Evolutionary conservation across 37 sponge, comb jelly and placozoan species (phyloP), one percentile per base, ranked within the genome.

Genomic region (Oopsacas minuta): DNA sequence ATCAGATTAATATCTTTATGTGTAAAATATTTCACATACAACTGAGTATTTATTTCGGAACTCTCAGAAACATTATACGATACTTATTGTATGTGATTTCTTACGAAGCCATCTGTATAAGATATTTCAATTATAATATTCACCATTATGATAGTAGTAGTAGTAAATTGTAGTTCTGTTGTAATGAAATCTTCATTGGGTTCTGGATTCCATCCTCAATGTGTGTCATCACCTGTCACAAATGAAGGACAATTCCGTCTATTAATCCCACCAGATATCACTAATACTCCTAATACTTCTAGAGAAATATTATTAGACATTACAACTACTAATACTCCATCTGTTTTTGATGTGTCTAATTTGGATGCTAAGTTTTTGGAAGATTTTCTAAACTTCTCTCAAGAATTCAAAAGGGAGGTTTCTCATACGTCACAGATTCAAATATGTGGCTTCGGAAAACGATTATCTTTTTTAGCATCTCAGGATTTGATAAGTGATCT

Each of bases 351-450:
- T 61, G 3, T n/a, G 5, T 25, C 20, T 7, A 61, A 61, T n/a
- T 25, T 61, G 5, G 75, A 61, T n/a, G 22, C 22, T 3, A 61
- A 61, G 75, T 61, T 61, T 61, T 61, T 61, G 75, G 75, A 61
- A 61, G 75, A 61, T 61, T 61, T 61, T 12, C 75, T 61, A 32
- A 32, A 3, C 22, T 61, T 61, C 75, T 61, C 75, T 61, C 75
- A 61, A 12, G 75, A 61, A 3, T 61, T 25, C 75, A 3, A 5
- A 25, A 10, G 75, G 75, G 49, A 42, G 15, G 28, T 12, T 32
- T 5, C 28, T 61, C 32, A 25, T 25, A 3, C 22, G 22, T 25
- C 20, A 32, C 20, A 10, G 20, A 5, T 3, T n/a, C 75, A 61
- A 12, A 5, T n/a, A 25, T n/a, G 32, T 25, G 30, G 75, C 1